Evolutionary conservation across 2,797 vertebrate genomes (phyloP).

Genomic region (Trichosurus vulpecula): DNA sequence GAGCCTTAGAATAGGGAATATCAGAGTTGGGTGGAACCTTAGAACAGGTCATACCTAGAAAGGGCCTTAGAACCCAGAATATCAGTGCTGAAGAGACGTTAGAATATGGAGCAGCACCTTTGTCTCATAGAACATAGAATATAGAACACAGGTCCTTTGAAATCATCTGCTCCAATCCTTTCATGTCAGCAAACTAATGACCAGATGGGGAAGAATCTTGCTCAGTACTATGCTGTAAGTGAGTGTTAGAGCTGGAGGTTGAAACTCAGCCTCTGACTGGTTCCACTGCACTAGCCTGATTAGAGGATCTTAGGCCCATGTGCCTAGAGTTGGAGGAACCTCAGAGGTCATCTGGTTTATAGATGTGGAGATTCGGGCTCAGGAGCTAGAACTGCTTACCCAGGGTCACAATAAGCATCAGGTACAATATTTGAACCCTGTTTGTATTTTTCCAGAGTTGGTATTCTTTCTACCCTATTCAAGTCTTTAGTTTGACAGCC

Average conservation of each 20-base stretch:
- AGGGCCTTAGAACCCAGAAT: not conserved
- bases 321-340: not conserved
- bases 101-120: not conserved
- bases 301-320: not conserved
- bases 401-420: not conserved
- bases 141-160: not conserved
- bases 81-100: not conserved
- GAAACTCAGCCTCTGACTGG: not conserved
- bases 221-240: not conserved
- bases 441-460: not conserved
- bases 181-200: too few relatives aligned
- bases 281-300: not conserved
- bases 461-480: not conserved
- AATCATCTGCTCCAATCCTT: not conserved
- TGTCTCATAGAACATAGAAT: too few relatives aligned
- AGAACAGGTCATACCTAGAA: not conserved
- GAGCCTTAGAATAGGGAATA: not conserved
- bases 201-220: not conserved
- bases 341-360: not conserved
- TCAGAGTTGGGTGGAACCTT: too few relatives aligned
- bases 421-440: not conserved
- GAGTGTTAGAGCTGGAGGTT: slow-evolving; percentile 46
- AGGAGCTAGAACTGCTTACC: not conserved
- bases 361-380: not conserved
- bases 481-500: not conserved